phyloP scores from a whole-genome alignment of 2,797 vertebrate species.

The Mormyrops attenuatus region DNA sequence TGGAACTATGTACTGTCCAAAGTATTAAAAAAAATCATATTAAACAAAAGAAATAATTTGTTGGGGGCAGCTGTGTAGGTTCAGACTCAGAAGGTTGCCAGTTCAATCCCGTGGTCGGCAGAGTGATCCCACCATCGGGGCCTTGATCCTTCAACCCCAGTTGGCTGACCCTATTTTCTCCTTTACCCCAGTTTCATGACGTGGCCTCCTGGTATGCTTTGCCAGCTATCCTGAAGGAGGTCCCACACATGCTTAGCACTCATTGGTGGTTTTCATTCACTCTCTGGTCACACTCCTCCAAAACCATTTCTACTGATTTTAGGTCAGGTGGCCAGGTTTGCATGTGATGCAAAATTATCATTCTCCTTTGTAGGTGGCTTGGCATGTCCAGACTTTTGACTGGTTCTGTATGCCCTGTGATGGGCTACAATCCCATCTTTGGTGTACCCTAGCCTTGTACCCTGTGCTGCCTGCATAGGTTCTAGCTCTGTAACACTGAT shows the following conservation, averaged over 20 bases:
- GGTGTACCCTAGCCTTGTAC: neutral
- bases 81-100: neutral
- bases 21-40: neutral
- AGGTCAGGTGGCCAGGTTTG: neutral
- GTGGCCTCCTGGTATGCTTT: neutral
- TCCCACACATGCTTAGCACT: neutral
- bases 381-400: neutral
- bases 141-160: neutral
- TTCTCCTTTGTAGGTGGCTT: neutral
- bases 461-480: neutral
- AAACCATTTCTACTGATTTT: neutral
- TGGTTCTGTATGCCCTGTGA: neutral
- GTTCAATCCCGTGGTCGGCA: neutral
- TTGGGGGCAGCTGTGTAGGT: neutral
- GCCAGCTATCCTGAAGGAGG: neutral
- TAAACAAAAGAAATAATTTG: neutral
- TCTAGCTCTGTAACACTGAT: neutral
- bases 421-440: neutral
- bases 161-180: neutral
- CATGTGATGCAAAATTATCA: neutral
- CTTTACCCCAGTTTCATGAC: neutral
- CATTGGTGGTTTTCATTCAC: neutral
- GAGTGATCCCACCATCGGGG: neutral
- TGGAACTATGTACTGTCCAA: neutral
- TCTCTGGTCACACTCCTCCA: neutral